Conservation (phyloP, 1,140 invertebrate species). For the Drosophila aff. region DNA sequence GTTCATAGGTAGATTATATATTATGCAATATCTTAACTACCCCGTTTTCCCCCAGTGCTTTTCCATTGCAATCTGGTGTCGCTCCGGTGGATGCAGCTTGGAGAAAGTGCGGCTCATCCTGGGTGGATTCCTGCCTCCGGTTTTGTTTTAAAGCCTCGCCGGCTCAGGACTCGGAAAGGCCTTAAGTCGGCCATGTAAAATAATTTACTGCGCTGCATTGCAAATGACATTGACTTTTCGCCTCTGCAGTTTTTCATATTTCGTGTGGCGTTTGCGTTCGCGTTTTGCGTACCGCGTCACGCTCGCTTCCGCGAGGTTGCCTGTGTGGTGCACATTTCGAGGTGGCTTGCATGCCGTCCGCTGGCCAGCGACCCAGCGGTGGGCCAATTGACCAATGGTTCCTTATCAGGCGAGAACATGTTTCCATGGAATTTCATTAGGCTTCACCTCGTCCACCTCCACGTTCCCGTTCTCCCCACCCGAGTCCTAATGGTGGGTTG, state of each 20-base stretch:
- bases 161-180: background rate
- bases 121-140: background rate
- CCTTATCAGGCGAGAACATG: constrained; percentile 85
- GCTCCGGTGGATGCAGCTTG: background rate
- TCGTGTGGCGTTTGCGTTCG: constrained; percentile 26
- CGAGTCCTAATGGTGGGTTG: constrained; percentile 62
- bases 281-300: constrained; percentile 57
- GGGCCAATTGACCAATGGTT: constrained; percentile 77
- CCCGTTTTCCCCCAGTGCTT: background rate
- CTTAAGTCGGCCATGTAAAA: constrained; percentile 55
- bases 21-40: background rate
- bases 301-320: constrained; percentile 72
- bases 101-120: constrained; percentile 16
- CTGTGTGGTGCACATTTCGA: constrained; percentile 78
- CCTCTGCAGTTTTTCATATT: constrained; percentile 65
- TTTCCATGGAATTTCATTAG: constrained; percentile 83
- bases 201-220: constrained; percentile 69
- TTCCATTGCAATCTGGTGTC: constrained; percentile 18
- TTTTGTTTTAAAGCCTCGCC: constrained; percentile 27
- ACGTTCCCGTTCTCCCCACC: background rate
- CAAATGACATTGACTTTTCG: constrained; percentile 70
- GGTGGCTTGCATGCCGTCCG: constrained; percentile 57
- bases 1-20: too few relatives aligned
- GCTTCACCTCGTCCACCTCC: constrained; percentile 38
- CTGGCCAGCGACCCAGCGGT: constrained; percentile 11